phyloP scores from a whole-genome alignment of 2,113 vertebrate genomes.

The Tragelaphus scriptus region DNA sequence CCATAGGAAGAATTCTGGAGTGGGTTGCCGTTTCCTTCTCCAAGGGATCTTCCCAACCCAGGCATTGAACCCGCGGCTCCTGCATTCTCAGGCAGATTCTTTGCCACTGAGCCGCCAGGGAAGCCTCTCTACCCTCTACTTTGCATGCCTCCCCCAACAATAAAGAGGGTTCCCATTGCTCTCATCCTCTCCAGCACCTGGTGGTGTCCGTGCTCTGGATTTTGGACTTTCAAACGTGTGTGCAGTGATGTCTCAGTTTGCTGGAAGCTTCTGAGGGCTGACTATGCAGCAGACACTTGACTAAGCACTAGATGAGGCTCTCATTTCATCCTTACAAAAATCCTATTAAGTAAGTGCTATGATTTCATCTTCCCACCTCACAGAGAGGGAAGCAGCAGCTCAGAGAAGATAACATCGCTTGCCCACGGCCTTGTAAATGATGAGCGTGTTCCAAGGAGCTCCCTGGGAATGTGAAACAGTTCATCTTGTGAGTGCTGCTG shows the following conservation, averaged over 20 bases:
- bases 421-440: background rate
- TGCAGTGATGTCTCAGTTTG: background rate
- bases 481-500: background rate
- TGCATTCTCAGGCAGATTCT: background rate
- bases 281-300: background rate
- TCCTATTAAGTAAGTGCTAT: background rate
- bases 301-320: background rate
- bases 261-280: background rate
- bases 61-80: background rate
- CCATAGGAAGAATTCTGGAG: background rate
- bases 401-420: background rate
- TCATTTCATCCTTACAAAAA: background rate
- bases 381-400: background rate
- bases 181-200: too few species aligned
- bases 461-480: background rate
- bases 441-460: background rate
- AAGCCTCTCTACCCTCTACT: background rate
- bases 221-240: background rate
- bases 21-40: background rate
- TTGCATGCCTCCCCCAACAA: background rate
- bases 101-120: background rate
- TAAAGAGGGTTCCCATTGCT: accelerated
- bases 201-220: background rate
- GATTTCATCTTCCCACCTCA: background rate
- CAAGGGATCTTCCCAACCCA: background rate